phyloP scores from a whole-genome alignment of 2,113 vertebrate species.

The Cyprinodon tularosa region DNA sequence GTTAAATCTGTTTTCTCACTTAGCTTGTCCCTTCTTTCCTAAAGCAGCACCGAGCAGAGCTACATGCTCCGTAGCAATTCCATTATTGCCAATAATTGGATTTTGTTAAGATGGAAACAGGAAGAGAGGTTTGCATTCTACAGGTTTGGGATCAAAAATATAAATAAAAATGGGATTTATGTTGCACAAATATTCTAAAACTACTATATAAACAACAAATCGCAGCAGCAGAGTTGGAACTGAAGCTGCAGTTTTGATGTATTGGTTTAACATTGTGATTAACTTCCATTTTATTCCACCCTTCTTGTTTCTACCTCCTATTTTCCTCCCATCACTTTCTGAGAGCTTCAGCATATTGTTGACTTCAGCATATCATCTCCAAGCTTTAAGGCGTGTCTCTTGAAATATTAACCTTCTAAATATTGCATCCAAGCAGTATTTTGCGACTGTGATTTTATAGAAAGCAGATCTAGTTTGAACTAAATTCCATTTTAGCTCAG shows the following conservation, averaged over 20 bases:
- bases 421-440: not conserved
- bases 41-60: not conserved
- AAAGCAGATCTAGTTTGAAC: too few relatives aligned
- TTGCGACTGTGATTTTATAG: not conserved
- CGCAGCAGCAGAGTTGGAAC: too few relatives aligned
- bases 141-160: not conserved
- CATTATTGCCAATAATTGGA: slow-evolving; percentile 39
- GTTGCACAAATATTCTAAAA: not conserved
- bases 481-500: too few relatives aligned
- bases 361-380: not conserved
- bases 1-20: slow-evolving; percentile 12
- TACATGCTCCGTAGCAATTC: slow-evolving; percentile 18
- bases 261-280: too few relatives aligned
- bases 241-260: too few relatives aligned
- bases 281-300: too few relatives aligned
- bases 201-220: not conserved
- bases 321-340: too few relatives aligned
- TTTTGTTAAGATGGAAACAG: slow-evolving; percentile 1
- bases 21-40: not conserved
- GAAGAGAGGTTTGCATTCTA: slow-evolving; percentile 25
- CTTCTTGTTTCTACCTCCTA: too few relatives aligned
- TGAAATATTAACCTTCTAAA: not conserved
- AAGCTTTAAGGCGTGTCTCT: not conserved
- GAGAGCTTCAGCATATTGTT: too few relatives aligned
- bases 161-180: not conserved